Evolutionary conservation across 2,888 invertebrate genomes (phyloP).

Genomic region (Augochlorella aurata): DNA sequence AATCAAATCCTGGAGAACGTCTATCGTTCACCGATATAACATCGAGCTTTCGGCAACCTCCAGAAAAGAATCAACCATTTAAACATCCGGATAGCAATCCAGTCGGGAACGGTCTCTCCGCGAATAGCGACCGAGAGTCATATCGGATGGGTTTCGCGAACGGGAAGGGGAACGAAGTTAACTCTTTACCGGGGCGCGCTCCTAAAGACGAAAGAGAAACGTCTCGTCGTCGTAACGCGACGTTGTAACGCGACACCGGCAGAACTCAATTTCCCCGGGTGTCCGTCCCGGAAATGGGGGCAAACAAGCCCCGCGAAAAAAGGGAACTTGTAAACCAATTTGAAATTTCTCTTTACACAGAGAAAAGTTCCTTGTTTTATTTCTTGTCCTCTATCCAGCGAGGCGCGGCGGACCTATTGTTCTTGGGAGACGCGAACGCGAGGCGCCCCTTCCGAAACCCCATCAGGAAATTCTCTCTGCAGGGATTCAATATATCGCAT

Average conservation of each 20-base stretch:
- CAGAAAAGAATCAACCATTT: not conserved
- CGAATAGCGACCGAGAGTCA: not conserved
- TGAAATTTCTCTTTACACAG: conserved; percentile 46
- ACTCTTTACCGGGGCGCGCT: conserved; percentile 8
- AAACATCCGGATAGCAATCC: not conserved
- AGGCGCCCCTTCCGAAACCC: conserved; percentile 51
- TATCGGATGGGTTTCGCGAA: not conserved
- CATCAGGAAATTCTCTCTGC: conserved; percentile 61
- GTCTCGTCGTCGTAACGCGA: conserved; percentile 28
- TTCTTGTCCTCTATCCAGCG: not conserved
- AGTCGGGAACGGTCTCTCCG: no score
- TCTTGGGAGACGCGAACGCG: conserved; percentile 44
- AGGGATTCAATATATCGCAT: conserved; percentile 64
- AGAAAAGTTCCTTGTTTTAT: conserved; percentile 36
- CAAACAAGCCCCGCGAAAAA: conserved; percentile 30
- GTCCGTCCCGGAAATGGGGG: conserved; percentile 22
- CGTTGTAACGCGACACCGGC: conserved; percentile 40
- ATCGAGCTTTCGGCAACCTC: not conserved
- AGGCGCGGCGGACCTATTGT: conserved; percentile 29
- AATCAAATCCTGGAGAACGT: no score
- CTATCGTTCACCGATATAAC: no score
- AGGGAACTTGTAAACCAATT: conserved; percentile 45
- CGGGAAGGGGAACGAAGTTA: conserved; percentile 13
- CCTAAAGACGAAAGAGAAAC: conserved; percentile 17
- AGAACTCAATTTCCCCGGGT: conserved; percentile 28